These are phyloP conservation scores for Trichopria drosophilae DNA, from an alignment of 2,888 invertebrate species.

Conservation along the genomic window DNA sequence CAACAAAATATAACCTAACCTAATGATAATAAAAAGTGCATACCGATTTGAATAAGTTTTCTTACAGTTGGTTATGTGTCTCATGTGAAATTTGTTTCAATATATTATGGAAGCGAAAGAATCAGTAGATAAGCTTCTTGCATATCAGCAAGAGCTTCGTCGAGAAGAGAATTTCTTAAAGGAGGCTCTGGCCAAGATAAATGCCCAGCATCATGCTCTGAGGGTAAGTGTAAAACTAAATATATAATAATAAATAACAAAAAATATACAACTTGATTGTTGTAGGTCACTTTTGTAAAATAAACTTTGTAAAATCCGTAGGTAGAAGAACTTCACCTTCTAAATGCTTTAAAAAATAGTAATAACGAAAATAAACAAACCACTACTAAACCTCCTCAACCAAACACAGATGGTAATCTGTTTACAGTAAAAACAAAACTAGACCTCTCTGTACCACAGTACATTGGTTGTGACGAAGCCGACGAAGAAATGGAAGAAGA, in stretches of 20 bases:
- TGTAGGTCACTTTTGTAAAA: no score
- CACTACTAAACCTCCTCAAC: not conserved
- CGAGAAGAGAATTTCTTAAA: conserved; percentile 45
- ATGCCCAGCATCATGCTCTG: conserved; percentile 48
- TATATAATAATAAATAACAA: no score
- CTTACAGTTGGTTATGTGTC: no score
- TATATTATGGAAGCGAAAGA: conserved; percentile 26
- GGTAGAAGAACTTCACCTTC: conserved; percentile 52
- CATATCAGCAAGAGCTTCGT: conserved; percentile 43
- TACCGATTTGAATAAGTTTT: not conserved
- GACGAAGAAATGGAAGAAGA: conserved; percentile 40
- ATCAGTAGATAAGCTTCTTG: conserved; percentile 38
- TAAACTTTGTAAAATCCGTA: conserved; percentile 29
- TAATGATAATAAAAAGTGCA: no score
- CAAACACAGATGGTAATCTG: conserved; percentile 1
- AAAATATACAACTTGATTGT: no score
- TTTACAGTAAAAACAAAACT: conserved; percentile 30
- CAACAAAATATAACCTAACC: no score
- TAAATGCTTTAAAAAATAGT: conserved; percentile 36
- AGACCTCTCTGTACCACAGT: conserved; percentile 37
- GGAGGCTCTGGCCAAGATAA: conserved; percentile 43
- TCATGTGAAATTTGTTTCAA: not conserved
- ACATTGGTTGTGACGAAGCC: conserved; percentile 36
- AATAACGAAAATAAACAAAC: not conserved
- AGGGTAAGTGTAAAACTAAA: conserved; percentile 40